phyloP scores from a whole-genome alignment of 2,797 vertebrate genomes.

The Sorex maritimensis region DNA sequence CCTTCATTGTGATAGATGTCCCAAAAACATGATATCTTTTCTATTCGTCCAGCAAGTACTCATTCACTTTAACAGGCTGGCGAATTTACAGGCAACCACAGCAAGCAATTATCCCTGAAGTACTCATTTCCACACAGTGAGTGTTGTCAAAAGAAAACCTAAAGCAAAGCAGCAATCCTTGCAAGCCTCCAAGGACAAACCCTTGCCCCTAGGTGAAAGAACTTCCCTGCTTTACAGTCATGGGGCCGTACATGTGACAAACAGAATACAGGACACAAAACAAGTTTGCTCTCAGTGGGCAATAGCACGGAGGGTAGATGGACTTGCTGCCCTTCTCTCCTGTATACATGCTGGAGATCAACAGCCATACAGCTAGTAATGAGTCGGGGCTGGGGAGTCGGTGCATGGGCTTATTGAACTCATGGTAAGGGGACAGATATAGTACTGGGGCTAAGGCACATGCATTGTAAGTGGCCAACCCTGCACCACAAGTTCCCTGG shows the following conservation, averaged over 20 bases:
- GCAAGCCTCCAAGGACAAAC: background rate
- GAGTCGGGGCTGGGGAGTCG: too few species aligned
- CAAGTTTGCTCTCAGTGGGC: constrained; percentile 35
- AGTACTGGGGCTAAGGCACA: too few species aligned
- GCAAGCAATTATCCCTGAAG: background rate
- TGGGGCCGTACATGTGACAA: background rate
- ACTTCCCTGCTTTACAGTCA: background rate
- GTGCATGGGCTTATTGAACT: too few species aligned
- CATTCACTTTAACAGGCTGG: background rate
- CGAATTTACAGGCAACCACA: background rate
- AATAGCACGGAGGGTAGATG: background rate
- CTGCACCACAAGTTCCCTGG: too few species aligned
- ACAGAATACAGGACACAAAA: background rate
- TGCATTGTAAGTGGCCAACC: too few species aligned
- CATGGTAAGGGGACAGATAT: too few species aligned
- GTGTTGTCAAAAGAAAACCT: constrained; percentile 20
- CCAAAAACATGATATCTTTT: background rate
- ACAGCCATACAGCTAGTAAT: too few species aligned
- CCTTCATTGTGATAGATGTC: constrained; percentile 9
- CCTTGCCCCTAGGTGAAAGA: background rate
- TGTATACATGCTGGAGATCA: background rate
- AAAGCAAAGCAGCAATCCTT: background rate
- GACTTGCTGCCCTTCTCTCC: background rate
- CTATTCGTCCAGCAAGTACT: background rate
- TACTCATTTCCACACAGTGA: constrained; percentile 30